Evolutionary conservation across 2,888 invertebrate genomes (phyloP).

Genomic region (Oscheius sp.): DNA sequence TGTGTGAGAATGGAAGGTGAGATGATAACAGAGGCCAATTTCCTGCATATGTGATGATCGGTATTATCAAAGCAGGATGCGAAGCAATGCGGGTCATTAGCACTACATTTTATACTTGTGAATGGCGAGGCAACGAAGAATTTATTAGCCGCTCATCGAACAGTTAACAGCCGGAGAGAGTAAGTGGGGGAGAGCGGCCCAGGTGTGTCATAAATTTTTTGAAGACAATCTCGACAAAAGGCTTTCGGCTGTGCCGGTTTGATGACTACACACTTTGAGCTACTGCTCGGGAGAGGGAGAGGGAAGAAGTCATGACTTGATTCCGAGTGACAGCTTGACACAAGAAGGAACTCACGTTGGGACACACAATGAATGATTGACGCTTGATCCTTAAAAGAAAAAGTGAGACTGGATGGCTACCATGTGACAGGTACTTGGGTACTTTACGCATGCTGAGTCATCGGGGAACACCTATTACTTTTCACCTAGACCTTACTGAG

Average conservation of each 20-base stretch:
- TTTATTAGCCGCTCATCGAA: slow-evolving; percentile 3
- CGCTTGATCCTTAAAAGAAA: neutral
- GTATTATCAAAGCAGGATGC: neutral
- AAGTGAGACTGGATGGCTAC: too few species aligned
- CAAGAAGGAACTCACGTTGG: slow-evolving; percentile 10
- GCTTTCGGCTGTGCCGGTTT: neutral
- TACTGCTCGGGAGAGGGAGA: slow-evolving; percentile 8
- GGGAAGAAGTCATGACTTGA: slow-evolving; percentile 25
- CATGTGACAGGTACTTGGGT: too few species aligned
- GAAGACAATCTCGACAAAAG: slow-evolving; percentile 20
- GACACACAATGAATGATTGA: slow-evolving; percentile 13
- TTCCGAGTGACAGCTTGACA: slow-evolving; percentile 25
- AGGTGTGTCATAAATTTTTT: slow-evolving; percentile 34
- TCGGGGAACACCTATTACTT: too few species aligned
- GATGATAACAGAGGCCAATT: neutral
- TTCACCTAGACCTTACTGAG: too few species aligned
- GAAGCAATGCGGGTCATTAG: neutral
- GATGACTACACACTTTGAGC: slow-evolving; percentile 20
- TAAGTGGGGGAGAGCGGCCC: slow-evolving; percentile 17
- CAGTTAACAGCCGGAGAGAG: neutral
- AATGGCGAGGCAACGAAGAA: neutral
- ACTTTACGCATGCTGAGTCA: too few species aligned
- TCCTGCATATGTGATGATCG: neutral
- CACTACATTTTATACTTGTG: neutral
- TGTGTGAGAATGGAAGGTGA: too few species aligned